Conservation (phyloP, 2,797 vertebrate species). For the Pteronotus mesoamericanus region DNA sequence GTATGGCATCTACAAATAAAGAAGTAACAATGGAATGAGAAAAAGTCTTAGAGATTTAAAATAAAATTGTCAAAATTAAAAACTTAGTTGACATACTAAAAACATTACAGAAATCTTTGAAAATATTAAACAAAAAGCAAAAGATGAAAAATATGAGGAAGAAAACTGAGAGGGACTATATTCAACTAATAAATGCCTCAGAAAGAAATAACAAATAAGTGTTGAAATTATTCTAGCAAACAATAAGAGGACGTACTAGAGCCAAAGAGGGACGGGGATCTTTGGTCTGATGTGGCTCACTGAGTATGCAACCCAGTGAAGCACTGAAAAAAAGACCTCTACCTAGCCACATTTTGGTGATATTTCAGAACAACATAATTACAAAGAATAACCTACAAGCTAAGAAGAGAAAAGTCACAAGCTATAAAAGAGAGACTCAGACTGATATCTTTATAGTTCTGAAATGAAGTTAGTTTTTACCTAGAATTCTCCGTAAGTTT, state of each 20-base stretch:
- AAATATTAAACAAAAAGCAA: not conserved
- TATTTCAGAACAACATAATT: not conserved
- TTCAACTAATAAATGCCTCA: not conserved
- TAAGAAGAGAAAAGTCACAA: not conserved
- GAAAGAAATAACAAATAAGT: not conserved
- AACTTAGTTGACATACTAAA: not conserved
- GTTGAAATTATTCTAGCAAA: not conserved
- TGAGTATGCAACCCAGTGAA: not conserved
- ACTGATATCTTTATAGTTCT: not conserved
- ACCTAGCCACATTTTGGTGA: not conserved
- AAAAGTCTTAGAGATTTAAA: not conserved
- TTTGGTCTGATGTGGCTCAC: not conserved
- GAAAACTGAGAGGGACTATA: not conserved
- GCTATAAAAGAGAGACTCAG: not conserved
- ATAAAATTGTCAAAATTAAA: not conserved
- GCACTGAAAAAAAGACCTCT: not conserved
- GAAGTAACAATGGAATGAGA: not conserved
- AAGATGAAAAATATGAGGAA: not conserved
- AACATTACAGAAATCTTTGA: not conserved
- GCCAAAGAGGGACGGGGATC: not conserved
- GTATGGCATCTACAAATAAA: not conserved
- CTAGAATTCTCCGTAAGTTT: not conserved
- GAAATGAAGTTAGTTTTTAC: not conserved
- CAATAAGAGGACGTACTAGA: not conserved
- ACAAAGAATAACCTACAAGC: not conserved